These are phyloP conservation scores for Neosilurus hyrtlii DNA, from an alignment of 2,797 vertebrate genomes.

Conservation along the genomic window DNA sequence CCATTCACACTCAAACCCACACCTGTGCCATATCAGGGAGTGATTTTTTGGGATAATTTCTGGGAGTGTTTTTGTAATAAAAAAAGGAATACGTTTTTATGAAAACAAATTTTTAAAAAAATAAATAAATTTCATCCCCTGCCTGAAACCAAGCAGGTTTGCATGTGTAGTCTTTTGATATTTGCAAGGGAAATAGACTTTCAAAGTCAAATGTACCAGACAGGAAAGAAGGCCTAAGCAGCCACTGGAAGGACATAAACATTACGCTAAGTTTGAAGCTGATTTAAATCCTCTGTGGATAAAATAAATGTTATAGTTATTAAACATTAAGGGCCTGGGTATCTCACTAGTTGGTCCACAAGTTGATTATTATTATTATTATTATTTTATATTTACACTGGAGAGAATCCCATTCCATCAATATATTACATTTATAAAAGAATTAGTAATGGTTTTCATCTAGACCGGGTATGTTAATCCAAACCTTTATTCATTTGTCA, in stretches of 20 bases:
- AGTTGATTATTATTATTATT: too few relatives aligned
- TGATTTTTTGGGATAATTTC: neutral
- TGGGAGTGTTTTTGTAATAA: neutral
- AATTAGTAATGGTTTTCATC: neutral
- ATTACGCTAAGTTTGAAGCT: neutral
- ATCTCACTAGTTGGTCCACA: too few relatives aligned
- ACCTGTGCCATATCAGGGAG: neutral
- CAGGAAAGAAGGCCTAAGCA: neutral
- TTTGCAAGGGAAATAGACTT: conserved; percentile 26
- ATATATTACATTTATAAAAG: neutral
- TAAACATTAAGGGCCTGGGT: neutral
- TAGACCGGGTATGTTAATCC: neutral
- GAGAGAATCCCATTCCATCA: neutral
- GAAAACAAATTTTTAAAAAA: too few relatives aligned
- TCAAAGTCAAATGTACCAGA: conserved; percentile 7
- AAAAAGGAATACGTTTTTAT: neutral
- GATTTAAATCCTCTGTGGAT: neutral
- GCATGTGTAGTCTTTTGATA: conserved; percentile 1
- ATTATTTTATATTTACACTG: neutral
- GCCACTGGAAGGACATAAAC: neutral
- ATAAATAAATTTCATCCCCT: neutral
- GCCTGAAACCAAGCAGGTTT: neutral
- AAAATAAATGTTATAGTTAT: neutral
- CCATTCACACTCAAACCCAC: too few relatives aligned
- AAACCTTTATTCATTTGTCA: neutral